phyloP scores from a whole-genome alignment of 2,797 vertebrate species.

The Adelosebastes latens region DNA sequence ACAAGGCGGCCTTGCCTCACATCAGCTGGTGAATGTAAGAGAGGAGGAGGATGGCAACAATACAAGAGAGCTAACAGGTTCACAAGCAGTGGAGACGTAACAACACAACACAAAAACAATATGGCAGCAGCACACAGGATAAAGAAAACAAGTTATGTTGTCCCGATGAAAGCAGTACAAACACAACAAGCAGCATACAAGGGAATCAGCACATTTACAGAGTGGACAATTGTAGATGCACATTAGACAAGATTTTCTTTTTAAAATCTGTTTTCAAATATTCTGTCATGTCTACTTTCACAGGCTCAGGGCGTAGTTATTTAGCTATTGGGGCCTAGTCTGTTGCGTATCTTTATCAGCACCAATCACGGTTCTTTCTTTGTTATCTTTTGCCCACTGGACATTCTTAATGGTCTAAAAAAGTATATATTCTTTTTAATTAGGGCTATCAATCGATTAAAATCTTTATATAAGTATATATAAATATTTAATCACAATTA shows the following conservation, averaged over 20 bases:
- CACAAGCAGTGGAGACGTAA: conserved; percentile 32
- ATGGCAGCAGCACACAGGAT: conserved; percentile 17
- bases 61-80: conserved; percentile 59
- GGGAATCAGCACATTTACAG: not conserved
- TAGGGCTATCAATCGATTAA: too few relatives aligned
- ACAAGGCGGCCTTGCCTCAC: conserved; percentile 66
- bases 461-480: too few relatives aligned
- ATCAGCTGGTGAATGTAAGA: conserved; percentile 62
- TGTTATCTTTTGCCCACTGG: not conserved
- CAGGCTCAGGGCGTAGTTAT: not conserved
- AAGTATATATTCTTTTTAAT: not conserved
- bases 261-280: not conserved
- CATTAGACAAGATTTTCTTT: not conserved
- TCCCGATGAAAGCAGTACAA: not conserved
- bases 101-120: conserved; percentile 50
- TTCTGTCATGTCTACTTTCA: not conserved
- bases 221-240: not conserved
- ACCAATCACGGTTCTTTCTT: not conserved
- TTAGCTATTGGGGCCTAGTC: too few relatives aligned
- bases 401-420: not conserved
- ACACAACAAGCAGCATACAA: not conserved
- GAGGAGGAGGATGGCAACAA: conserved; percentile 58
- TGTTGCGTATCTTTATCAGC: not conserved
- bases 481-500: too few relatives aligned
- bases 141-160: conserved; percentile 14